phyloP scores from a whole-genome alignment of 2,888 invertebrate genomes.

The Caenorhabditis virilis region DNA sequence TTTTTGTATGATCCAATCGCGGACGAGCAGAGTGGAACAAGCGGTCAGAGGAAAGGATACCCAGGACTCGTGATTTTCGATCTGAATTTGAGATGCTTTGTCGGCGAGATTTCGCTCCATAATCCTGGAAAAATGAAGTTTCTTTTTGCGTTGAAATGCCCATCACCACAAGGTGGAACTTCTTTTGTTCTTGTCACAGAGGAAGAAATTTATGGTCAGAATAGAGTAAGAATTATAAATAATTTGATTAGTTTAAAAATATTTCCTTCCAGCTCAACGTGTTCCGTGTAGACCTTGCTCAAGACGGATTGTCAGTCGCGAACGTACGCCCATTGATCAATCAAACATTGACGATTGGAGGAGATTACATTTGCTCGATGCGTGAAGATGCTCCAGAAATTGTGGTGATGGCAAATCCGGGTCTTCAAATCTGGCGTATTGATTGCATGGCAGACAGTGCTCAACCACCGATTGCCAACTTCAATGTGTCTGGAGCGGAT shows the following conservation, averaged over 20 bases:
- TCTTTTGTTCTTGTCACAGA: slow-evolving; percentile 59
- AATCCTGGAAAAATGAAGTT: slow-evolving; percentile 63
- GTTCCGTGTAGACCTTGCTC: slow-evolving; percentile 57
- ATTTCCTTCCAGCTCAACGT: slow-evolving; percentile 59
- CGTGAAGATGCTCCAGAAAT: slow-evolving; percentile 66
- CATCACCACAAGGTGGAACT: slow-evolving; percentile 57
- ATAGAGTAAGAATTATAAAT: slow-evolving; percentile 15
- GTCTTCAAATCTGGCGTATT: slow-evolving; percentile 57
- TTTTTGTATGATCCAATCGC: slow-evolving; percentile 67
- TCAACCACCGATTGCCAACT: slow-evolving; percentile 51
- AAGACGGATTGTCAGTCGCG: slow-evolving; percentile 58
- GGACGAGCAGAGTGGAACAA: slow-evolving; percentile 58
- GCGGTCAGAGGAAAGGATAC: slow-evolving; percentile 62
- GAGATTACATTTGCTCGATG: slow-evolving; percentile 62
- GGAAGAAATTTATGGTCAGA: slow-evolving; percentile 41
- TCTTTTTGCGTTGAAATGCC: slow-evolving; percentile 59
- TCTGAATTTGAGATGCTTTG: slow-evolving; percentile 58
- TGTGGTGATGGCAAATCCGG: slow-evolving; percentile 65
- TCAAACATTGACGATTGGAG: slow-evolving; percentile 53
- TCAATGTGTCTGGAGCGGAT: slow-evolving; percentile 62
- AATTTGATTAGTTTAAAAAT: neutral
- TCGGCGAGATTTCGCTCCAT: slow-evolving; percentile 55
- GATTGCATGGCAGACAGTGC: slow-evolving; percentile 50
- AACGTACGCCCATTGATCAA: slow-evolving; percentile 56
- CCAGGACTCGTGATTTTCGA: slow-evolving; percentile 65